A percentile compares a stretch with the other conserved stretches of the same genome.
phyloP scores from a whole-genome alignment of 2,797 vertebrate species.

The Podarcis siculus region DNA sequence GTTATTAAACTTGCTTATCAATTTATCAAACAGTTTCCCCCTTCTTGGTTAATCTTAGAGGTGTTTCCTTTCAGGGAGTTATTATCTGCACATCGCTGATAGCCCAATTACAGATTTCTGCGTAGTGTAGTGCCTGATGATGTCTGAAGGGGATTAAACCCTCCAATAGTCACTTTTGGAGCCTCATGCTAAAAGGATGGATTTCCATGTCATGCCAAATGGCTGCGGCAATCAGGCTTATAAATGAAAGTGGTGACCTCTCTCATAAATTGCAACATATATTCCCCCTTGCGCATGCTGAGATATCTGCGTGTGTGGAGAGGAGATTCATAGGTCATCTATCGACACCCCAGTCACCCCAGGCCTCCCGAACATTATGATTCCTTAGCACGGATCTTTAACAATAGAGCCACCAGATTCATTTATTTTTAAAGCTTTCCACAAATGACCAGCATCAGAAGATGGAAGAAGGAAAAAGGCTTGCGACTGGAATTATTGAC shows the following conservation, averaged over 20 bases:
- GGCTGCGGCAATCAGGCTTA: background rate
- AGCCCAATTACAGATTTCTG: slow-evolving; percentile 73
- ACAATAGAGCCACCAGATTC: background rate
- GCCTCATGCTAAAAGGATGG: background rate
- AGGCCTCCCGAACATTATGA: background rate
- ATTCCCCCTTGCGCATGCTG: too few species aligned
- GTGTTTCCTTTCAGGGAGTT: slow-evolving; percentile 75
- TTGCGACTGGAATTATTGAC: background rate
- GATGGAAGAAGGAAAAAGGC: background rate
- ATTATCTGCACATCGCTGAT: slow-evolving; percentile 73
- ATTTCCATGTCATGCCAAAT: slow-evolving; percentile 31
- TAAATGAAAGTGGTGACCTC: slow-evolving; percentile 14
- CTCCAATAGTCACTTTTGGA: slow-evolving; percentile 4
- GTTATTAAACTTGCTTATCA: slow-evolving; percentile 77
- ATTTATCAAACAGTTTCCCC: slow-evolving; percentile 80
- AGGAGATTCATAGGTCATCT: background rate
- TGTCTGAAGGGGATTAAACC: slow-evolving; percentile 41
- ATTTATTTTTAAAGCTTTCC: background rate
- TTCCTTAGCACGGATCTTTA: slow-evolving; percentile 1
- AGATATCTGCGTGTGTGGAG: background rate
- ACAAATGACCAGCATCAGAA: slow-evolving; percentile 14
- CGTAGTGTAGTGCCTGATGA: slow-evolving; percentile 59
- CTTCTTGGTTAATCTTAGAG: slow-evolving; percentile 77
- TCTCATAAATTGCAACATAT: background rate
- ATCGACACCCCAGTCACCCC: too few species aligned